These are phyloP conservation scores for Galaxias olidus DNA, from an alignment of 2,797 vertebrate genomes.

Conservation along the genomic window DNA sequence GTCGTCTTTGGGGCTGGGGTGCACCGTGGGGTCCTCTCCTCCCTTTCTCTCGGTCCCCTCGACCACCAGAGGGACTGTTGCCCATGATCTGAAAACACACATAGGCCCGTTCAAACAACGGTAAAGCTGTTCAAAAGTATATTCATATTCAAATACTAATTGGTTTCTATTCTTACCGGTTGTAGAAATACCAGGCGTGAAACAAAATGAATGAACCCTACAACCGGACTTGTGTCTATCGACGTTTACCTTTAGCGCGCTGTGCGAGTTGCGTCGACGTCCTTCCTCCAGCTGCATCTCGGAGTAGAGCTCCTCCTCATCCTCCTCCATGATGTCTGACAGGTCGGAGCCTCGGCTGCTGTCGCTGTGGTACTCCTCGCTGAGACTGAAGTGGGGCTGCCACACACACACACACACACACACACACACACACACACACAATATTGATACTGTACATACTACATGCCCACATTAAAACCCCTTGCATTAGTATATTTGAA, in stretches of 20 bases:
- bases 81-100: conserved; percentile 78
- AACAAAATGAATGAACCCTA: too few species aligned
- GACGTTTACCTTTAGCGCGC: conserved; percentile 87
- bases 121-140: too few species aligned
- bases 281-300: conserved; percentile 97
- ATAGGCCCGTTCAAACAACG: conserved; percentile 14
- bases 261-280: conserved; percentile 87
- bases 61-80: conserved; percentile 76
- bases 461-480: too few species aligned
- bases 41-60: conserved; percentile 74
- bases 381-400: conserved; percentile 90
- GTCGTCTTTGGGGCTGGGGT: conserved; percentile 78
- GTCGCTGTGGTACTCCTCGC: conserved; percentile 93
- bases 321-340: conserved; percentile 98
- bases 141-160: too few species aligned
- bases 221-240: background rate
- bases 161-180: too few species aligned
- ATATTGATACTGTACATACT: background rate
- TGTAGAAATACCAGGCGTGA: background rate
- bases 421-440: conserved; percentile 10
- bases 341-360: conserved; percentile 97
- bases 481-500: too few species aligned
- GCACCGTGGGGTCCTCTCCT: conserved; percentile 76
- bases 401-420: conserved; percentile 31
- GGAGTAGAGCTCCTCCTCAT: conserved; percentile 96